phyloP scores from a whole-genome alignment of 2,113 vertebrate genomes.

The Prochilodus magdalenae region DNA sequence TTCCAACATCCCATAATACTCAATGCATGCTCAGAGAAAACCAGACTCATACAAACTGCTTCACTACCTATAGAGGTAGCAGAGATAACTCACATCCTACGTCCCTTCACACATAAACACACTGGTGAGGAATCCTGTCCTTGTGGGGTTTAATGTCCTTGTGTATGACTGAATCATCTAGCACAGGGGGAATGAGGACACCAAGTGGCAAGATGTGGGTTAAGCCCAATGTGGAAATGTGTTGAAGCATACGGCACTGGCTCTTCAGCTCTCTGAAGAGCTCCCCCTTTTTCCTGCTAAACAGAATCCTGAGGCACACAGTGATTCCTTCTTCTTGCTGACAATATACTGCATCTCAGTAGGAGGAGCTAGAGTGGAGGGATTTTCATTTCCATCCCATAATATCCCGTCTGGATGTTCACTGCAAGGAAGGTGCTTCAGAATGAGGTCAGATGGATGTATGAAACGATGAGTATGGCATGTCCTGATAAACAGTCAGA shows the following conservation, averaged over 20 bases:
- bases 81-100: slow-evolving; percentile 38
- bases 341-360: slow-evolving; percentile 46
- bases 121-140: slow-evolving; percentile 22
- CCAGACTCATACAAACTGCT: slow-evolving; percentile 5
- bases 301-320: too few relatives aligned
- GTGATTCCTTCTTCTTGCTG: neutral
- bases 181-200: slow-evolving; percentile 19
- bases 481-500: neutral
- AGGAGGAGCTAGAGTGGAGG: slow-evolving; percentile 43
- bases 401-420: slow-evolving; percentile 58
- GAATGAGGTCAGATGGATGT: slow-evolving; percentile 68
- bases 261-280: neutral
- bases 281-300: neutral
- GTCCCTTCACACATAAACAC: slow-evolving; percentile 52
- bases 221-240: neutral
- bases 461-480: slow-evolving; percentile 62
- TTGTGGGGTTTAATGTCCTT: neutral
- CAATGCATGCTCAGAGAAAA: slow-evolving; percentile 26
- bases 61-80: slow-evolving; percentile 1
- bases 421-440: slow-evolving; percentile 58
- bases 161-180: neutral
- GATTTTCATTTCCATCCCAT: slow-evolving; percentile 63
- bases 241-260: neutral
- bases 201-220: slow-evolving; percentile 27
- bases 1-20: slow-evolving; percentile 37